Conservation (phyloP, 2,888 invertebrate genomes). For the Drepanosiphum platanoidis region DNA sequence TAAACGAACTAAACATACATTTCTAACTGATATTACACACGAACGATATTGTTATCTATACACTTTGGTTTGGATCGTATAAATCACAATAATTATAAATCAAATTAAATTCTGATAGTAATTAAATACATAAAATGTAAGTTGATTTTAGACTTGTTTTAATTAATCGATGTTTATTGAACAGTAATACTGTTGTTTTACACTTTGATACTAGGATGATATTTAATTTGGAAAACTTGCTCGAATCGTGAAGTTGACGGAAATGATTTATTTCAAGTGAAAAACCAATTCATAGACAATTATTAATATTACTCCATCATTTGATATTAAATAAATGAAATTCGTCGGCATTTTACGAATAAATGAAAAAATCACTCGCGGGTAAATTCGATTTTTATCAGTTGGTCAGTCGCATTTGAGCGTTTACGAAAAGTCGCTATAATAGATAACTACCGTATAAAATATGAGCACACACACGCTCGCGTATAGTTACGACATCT, state of each 20-base stretch:
- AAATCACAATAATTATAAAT: constrained; percentile 34
- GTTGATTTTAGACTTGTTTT: constrained; percentile 53
- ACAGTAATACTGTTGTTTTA: constrained; percentile 27
- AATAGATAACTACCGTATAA: no score
- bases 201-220: constrained; percentile 25
- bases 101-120: constrained; percentile 50
- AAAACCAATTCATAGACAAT: constrained; percentile 17
- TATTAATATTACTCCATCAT: no score
- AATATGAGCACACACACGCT: no score
- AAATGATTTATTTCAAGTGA: constrained; percentile 51
- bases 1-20: background rate
- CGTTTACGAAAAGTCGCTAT: no score
- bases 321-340: no score
- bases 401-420: no score
- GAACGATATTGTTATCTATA: background rate
- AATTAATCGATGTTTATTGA: constrained; percentile 55
- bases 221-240: constrained; percentile 14
- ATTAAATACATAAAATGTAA: constrained; percentile 57
- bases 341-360: no score
- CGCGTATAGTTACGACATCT: no score
- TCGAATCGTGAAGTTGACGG: background rate
- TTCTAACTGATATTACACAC: constrained; percentile 18
- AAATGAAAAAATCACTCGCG: no score
- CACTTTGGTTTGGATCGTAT: constrained; percentile 39
- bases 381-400: no score